Evolutionary conservation across 2,113 vertebrate genomes (phyloP), one percentile per base, ranked within the genome.

Genomic region (Monarcha castaneiventris): DNA sequence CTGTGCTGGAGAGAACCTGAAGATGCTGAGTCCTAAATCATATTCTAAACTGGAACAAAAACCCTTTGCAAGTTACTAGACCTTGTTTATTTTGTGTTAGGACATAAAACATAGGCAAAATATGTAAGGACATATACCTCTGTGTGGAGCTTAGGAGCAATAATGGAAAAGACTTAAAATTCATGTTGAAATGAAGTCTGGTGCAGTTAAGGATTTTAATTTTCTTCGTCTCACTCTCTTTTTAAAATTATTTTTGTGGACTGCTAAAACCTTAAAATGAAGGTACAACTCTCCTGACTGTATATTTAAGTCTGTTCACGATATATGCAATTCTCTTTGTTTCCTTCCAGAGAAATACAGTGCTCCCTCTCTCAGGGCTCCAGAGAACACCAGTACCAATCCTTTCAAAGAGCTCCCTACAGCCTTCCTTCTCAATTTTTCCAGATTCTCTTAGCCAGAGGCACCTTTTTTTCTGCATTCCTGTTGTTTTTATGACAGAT

Each of bases 381-480:
- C 44, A 41, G 2, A 89, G 62, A 61, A 11, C 56, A 95, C 6
- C 11, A 59, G 39, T 51, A 71, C 30, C 35, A 95, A 33, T 30
- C 23, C 13, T 48, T 93, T 87, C 44, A 94, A 85, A 87, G 59
- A 74, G 51, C 19, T 92, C 59, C 59, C 76, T 74, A 27, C 71
- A 63, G 79, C 48, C 21, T 74, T 74, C 27, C 74, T 79, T n/a
- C 64, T 92, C 22, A 66, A 0, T 63, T 93, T 91, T 90, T 86
- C 43, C 72, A 89, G 35, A 86, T 71, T 93, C 43, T 88, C 15
- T 94, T 90, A 90, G 92, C 79, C 51, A 80, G 75, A 88, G 75
- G 92, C 64, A 73, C 30, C 2, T 41, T 69, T 68, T 58, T 30
- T 67, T 9, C 52, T 84, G n/a, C n/a, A 71, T 87, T 73, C 55